Evolutionary conservation across 2,888 invertebrate genomes (phyloP), one percentile per base, ranked within the genome.

Genomic region (Pegoplata infirma): DNA sequence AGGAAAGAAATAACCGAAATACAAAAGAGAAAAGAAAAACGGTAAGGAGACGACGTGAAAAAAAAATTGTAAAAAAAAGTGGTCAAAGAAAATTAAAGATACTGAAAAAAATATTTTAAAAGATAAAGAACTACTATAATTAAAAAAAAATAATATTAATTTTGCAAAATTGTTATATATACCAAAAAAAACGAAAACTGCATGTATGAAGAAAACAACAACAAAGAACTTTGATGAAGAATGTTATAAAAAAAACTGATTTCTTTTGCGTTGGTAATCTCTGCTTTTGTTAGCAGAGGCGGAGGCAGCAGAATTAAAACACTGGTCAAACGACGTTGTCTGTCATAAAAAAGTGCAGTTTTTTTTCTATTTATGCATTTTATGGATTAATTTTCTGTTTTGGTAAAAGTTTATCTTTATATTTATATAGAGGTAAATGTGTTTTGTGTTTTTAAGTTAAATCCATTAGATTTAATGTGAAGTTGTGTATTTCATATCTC

Each of bases 11-110:
- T 14, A 55, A 7, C n/a, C n/a, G n/a, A n/a, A 28, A 2, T n/a
- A 25, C 8, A 6, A 49, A 56, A 61, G 21, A 55, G 32, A 40
- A 71, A 63, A 51, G 16, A 36, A 47, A 76, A 69, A 63, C 71
- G 78, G 78, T 74, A 71, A 79, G 71, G 32, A 66, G 23, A 10
- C 36, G 40, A 61, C 32, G 32, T 49, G 8, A 10, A 61, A 56
- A 53, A 55, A 40, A 44, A 51, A 25, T 32, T 28, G 55, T 32
- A 21, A 66, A 71, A 63, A 21, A 71, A 63, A 21, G 12, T 59
- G 44, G 1, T 14, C n/a, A 17, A 49, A 73, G 10, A 2, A 25
- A 40, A 14, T n/a, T n/a, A n/a, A n/a, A n/a, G n/a, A n/a, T n/a
- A n/a, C n/a, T n/a, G n/a, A n/a, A n/a, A n/a, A n/a, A n/a, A n/a